Evolutionary conservation across 2,888 invertebrate species (phyloP).

Genomic region (Brachyopa scutellaris): DNA sequence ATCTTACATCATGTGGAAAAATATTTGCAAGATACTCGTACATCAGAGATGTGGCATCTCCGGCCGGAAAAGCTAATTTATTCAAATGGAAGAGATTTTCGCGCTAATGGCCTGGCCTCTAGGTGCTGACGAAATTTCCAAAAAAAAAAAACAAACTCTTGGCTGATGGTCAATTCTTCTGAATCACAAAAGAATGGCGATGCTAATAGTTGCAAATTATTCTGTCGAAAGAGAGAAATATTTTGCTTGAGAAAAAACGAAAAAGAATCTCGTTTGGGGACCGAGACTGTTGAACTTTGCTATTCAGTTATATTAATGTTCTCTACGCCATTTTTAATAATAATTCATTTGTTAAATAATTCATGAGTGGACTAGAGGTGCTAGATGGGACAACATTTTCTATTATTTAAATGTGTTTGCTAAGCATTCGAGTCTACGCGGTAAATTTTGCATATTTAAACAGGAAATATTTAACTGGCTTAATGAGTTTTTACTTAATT

Average conservation of each 20-base stretch:
- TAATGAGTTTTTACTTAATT: constrained; percentile 6
- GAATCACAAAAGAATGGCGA: constrained; percentile 41
- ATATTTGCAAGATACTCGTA: constrained; percentile 27
- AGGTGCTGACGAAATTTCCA: constrained; percentile 34
- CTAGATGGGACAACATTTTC: background rate
- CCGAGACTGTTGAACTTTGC: constrained; percentile 32
- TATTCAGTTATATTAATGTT: constrained; percentile 14
- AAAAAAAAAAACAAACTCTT: background rate
- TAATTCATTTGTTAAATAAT: constrained; percentile 14
- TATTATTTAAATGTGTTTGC: constrained; percentile 12
- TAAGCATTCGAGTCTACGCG: background rate
- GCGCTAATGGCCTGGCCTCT: constrained; percentile 16
- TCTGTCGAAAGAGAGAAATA: constrained; percentile 9
- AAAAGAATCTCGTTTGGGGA: constrained; percentile 12
- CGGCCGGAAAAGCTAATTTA: constrained; percentile 60
- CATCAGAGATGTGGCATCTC: constrained; percentile 7
- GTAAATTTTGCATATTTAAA: constrained; percentile 43
- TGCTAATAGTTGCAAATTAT: constrained; percentile 29
- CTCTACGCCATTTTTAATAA: constrained; percentile 8
- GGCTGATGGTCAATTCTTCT: constrained; percentile 30
- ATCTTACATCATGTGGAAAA: constrained; percentile 51
- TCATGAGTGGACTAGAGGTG: background rate
- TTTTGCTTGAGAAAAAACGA: too few species aligned
- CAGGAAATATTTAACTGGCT: too few species aligned
- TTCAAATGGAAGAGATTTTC: constrained; percentile 49